Conservation (phyloP, 2,113 vertebrate genomes). For the Gymnorhina tibicen region DNA sequence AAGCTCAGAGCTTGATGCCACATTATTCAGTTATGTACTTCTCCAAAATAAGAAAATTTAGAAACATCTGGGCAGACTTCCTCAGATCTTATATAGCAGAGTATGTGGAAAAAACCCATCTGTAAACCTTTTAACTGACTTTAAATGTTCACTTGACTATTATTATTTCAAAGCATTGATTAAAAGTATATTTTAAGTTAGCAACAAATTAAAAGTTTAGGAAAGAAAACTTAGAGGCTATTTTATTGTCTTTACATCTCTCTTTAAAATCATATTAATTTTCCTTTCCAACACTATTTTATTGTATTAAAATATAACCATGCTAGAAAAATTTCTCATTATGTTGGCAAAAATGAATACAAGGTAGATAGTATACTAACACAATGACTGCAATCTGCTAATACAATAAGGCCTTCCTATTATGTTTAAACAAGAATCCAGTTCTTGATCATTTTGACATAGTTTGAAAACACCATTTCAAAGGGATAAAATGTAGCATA, state of each 20-base stretch:
- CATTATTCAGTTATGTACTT: not conserved
- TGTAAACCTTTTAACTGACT: constrained; percentile 30
- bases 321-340: constrained; percentile 47
- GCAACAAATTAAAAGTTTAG: constrained; percentile 29
- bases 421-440: constrained; percentile 23
- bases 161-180: constrained; percentile 47
- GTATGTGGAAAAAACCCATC: not conserved
- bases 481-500: not conserved
- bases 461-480: constrained; percentile 14
- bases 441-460: constrained; percentile 32
- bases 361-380: constrained; percentile 56
- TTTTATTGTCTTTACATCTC: constrained; percentile 51
- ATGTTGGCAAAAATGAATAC: constrained; percentile 50
- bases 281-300: constrained; percentile 10
- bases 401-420: constrained; percentile 40
- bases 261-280: constrained; percentile 40
- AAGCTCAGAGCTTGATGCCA: not conserved
- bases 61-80: not conserved
- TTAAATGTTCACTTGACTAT: constrained; percentile 24
- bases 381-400: constrained; percentile 61
- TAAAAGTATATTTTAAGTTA: constrained; percentile 16
- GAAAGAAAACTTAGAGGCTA: not conserved
- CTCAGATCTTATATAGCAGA: not conserved
- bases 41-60: not conserved
- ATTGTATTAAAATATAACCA: constrained; percentile 32